A percentile compares a stretch with the other conserved stretches of the same genome.
phyloP scores from a whole-genome alignment of 2,113 vertebrate genomes.

The Brachypodius melanocephalos region DNA sequence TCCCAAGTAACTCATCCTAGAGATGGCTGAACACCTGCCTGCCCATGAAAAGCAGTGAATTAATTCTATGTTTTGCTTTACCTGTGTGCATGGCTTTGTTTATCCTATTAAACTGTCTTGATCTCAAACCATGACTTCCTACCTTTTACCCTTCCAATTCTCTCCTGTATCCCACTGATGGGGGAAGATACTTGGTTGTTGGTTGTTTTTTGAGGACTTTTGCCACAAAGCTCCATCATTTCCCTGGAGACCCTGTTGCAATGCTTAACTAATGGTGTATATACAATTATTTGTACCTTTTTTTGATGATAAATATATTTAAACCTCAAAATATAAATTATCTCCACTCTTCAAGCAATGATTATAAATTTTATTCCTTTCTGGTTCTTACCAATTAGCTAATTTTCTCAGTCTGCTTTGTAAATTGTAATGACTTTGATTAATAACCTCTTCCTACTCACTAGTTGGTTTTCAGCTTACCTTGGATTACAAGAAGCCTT shows the following conservation, averaged over 20 bases:
- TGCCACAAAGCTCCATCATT: background rate
- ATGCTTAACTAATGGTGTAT: background rate
- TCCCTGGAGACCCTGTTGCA: background rate
- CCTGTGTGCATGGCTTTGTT: background rate
- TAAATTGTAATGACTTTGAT: background rate
- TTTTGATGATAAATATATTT: background rate
- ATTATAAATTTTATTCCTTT: background rate
- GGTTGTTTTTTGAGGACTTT: background rate
- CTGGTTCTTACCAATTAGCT: background rate
- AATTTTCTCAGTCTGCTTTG: background rate
- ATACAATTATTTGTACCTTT: background rate
- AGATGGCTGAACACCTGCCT: background rate
- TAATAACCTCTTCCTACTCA: background rate
- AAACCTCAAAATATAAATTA: background rate
- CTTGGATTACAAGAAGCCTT: background rate
- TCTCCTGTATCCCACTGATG: accelerated
- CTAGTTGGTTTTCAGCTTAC: background rate
- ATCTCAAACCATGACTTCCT: background rate
- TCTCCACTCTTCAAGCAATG: background rate
- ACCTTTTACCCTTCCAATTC: background rate
- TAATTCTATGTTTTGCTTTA: background rate
- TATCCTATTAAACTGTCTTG: background rate
- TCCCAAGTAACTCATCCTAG: background rate
- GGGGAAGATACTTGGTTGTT: background rate
- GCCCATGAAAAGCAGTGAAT: background rate